These are phyloP conservation scores for Macrochelys suwanniensis DNA, from an alignment of 2,797 vertebrate genomes.

Conservation along the genomic window DNA sequence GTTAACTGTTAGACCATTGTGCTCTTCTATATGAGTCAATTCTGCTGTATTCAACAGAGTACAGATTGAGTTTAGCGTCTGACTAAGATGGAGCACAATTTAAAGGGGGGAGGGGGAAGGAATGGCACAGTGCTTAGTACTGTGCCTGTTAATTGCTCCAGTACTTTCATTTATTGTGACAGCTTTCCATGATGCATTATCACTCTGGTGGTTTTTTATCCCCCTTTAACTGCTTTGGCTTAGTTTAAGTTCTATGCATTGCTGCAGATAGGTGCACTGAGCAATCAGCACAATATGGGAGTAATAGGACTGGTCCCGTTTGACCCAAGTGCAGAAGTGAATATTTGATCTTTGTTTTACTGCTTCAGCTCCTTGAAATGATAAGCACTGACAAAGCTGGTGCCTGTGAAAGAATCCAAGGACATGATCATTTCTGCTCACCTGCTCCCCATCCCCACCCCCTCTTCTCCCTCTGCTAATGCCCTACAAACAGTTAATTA, in stretches of 20 bases:
- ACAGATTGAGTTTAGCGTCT: conserved; percentile 65
- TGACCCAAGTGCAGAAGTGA: conserved; percentile 27
- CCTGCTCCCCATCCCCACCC: neutral
- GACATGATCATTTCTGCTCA: neutral
- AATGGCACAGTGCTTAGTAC: conserved; percentile 59
- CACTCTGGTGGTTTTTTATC: conserved; percentile 49
- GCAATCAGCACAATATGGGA: conserved; percentile 42
- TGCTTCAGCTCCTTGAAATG: conserved; percentile 8
- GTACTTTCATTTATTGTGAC: conserved; percentile 75
- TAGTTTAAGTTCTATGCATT: conserved; percentile 50
- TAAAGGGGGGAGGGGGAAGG: conserved; percentile 33
- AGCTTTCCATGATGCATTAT: conserved; percentile 70
- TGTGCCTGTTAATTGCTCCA: conserved; percentile 72
- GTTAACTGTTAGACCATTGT: conserved; percentile 61
- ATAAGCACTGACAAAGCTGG: neutral
- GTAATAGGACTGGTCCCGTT: conserved; percentile 24
- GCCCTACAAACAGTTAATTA: neutral
- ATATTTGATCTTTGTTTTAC: conserved; percentile 17
- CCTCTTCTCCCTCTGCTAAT: neutral
- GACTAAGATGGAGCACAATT: conserved; percentile 72
- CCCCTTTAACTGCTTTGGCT: conserved; percentile 52
- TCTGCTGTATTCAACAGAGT: conserved; percentile 55
- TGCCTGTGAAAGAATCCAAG: neutral
- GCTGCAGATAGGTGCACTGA: conserved; percentile 35
- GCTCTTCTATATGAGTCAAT: conserved; percentile 64